Conservation (phyloP, 2,797 vertebrate species). For the Gallirallus australis region DNA sequence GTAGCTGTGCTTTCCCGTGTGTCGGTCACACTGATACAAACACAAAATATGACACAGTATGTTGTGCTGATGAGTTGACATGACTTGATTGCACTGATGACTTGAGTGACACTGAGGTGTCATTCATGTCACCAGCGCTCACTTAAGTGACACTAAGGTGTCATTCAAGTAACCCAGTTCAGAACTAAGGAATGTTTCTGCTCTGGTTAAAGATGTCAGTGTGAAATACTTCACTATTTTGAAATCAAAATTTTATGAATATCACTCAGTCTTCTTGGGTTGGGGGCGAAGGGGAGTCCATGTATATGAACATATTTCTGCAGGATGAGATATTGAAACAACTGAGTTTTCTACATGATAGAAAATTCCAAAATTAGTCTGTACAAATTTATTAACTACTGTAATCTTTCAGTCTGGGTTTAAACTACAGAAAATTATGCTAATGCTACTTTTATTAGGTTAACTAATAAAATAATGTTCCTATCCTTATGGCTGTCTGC, state of each 20-base stretch:
- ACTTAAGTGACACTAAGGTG: not conserved
- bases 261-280: not conserved
- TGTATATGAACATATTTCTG: not conserved
- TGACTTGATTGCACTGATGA: too few relatives aligned
- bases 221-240: not conserved
- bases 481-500: not conserved
- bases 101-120: not conserved
- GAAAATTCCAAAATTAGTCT: not conserved
- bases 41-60: not conserved
- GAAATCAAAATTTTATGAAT: not conserved
- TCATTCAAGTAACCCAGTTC: not conserved
- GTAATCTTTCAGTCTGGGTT: not conserved
- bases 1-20: not conserved
- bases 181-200: not conserved
- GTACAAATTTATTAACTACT: not conserved
- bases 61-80: not conserved
- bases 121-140: not conserved
- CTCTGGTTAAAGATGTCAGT: not conserved
- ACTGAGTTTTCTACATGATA: not conserved
- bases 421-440: not conserved
- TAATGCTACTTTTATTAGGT: not conserved
- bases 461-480: not conserved
- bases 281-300: accelerated
- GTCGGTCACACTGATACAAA: not conserved
- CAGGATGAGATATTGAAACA: not conserved